These are phyloP conservation scores for Coelinius sp. DNA, from an alignment of 2,888 invertebrate species.

Conservation along the genomic window DNA sequence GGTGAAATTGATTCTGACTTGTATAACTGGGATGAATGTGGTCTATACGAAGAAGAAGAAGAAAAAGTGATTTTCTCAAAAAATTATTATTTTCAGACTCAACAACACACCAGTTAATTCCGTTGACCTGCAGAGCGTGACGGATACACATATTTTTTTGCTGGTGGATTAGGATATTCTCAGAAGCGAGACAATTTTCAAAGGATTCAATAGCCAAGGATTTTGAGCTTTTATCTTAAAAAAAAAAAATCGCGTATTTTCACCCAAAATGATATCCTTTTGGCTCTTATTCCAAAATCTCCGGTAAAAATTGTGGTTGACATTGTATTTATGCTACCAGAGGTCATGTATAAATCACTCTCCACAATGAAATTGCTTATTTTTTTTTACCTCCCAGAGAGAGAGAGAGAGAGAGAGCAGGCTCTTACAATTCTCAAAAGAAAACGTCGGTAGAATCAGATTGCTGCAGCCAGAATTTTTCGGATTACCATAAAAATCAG, in stretches of 20 bases:
- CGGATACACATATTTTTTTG: not conserved
- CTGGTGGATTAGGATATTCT: not conserved
- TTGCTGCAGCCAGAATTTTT: constrained; percentile 32
- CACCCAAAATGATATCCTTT: not conserved
- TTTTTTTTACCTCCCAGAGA: not conserved
- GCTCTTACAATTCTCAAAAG: not conserved
- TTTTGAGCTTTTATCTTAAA: not conserved
- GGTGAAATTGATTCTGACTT: constrained; percentile 15
- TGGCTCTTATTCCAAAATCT: not conserved
- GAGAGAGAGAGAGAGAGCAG: not conserved
- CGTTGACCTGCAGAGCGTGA: not conserved
- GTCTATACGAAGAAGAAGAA: not conserved
- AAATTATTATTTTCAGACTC: constrained; percentile 5
- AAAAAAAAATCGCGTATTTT: not conserved
- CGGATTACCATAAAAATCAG: constrained; percentile 46
- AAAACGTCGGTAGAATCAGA: not conserved
- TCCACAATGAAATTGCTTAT: not conserved
- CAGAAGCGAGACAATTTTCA: constrained; percentile 5
- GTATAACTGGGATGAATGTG: not conserved
- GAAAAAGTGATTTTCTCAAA: not conserved
- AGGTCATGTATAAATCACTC: constrained; percentile 5
- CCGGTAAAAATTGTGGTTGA: constrained; percentile 13
- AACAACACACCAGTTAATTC: not conserved
- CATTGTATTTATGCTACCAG: not conserved
- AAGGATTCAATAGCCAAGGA: not conserved